Base-by-base conservation (phyloP, 2,888 invertebrate species). In the Andrena marginata region DNA sequence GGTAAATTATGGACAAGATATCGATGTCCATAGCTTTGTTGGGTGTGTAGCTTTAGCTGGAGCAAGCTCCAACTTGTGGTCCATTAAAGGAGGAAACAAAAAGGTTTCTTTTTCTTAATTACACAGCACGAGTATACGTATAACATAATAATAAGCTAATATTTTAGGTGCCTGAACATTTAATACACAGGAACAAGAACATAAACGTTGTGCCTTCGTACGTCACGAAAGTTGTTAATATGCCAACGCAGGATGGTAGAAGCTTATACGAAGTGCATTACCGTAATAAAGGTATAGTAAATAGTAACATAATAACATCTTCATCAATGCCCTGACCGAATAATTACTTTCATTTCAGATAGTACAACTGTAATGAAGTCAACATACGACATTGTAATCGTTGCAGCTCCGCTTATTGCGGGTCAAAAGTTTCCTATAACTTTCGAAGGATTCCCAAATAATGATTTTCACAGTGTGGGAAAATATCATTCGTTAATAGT, bases 1-100 rank as follows among this genome's bases (percentile, higher is more conserved):
- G 75, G 95, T 95, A 0, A 96, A 96, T 93, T 96, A 96, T 90
- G 96, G 96, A 5, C 96, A 96, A 91, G 94, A 94, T 29, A 93
- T 94, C 0, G 90, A 94, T 77, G 93, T 95, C 16, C 96, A 95
- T 76, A 96, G 96, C 95, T 92, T 94, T 78, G 91, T 92, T 82
- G 94, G 94, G 10, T 89, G 84, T 69, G 92, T 94, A 0, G 95
- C 96, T 1, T 85, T 96, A 72, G 96, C 96, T 70, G 96, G 95
- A 13, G 94, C 95, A 16, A 94, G 94, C 33, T 91, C 92, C 33
- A 94, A 94, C 20, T 91, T 96, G 56, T 96, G 96, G 96, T 93
- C 95, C 29, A 95, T 96, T 5, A 93, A 95, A 85, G 95, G 95
- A 62, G 96, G 96, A 63, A 96, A 96, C 90, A 94, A 94, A 86